Base-by-base conservation (phyloP, 2,888 invertebrate species). In the Hydrotaea diabolus region DNA sequence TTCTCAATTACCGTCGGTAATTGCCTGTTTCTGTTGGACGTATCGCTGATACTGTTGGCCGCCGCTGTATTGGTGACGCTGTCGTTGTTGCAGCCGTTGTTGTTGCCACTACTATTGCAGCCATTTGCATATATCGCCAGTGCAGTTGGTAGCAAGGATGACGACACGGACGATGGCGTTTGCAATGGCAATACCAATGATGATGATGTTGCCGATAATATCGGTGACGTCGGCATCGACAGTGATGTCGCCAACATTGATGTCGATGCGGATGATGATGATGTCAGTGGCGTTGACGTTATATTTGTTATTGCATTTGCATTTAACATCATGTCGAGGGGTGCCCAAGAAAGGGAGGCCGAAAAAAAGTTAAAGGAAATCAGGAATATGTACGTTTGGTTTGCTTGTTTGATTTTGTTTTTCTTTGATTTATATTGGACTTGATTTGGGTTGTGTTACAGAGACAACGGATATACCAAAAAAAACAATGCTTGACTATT, bases 1-100 rank as follows among this genome's bases (percentile, higher is more conserved):
- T 90, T 91, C 90, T 90, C 91, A 91, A 91, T 91, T 91, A 91
- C 89, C 87, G 90, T 87, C 88, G 91, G 89, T 91, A 91, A 91
- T 91, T 91, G 91, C 89, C 88, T 90, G 91, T 72, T 77, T 86
- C 86, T 87, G 86, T 84, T 86, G 82, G 82, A 74, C 74, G 66
- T 86, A 86, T 83, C 82, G 86, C 80, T 86, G 79, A 19, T 87
- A 87, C 43, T 79, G 83, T 80, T 80, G 75, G 76, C 26, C 64
- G 17, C 36, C 46, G 9, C 59, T 83, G 31, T 31, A 31, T 31
- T 31, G 31, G 31, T 31, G 7, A 31, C 31, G 31, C 31, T 31
- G 31, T 31, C 31, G 31, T 31, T 31, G 31, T 31, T 85, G 87
- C 87, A 86, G 87, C 87, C 87, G 87, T 86, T 88, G 87, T 88